phyloP scores from a whole-genome alignment of 2,113 vertebrate species.

The Boleophthalmus pectinirostris region DNA sequence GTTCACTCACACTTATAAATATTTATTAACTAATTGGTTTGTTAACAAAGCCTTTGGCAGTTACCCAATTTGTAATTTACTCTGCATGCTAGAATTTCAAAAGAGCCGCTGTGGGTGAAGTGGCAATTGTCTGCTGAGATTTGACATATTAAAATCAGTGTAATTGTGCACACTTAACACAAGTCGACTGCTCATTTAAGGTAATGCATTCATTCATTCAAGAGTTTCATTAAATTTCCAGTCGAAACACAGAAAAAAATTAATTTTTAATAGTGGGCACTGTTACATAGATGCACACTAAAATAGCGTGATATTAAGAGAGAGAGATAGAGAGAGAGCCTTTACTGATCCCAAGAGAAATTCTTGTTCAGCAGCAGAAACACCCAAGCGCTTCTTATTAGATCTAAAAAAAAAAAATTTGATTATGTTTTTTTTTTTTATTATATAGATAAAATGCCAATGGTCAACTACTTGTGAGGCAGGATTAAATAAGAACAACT shows the following conservation, averaged over 20 bases:
- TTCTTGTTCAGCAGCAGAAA: no score
- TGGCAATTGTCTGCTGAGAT: slow-evolving; percentile 1
- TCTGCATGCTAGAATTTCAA: neutral
- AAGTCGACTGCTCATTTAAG: neutral
- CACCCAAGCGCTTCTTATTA: no score
- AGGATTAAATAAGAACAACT: no score
- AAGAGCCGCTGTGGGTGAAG: neutral
- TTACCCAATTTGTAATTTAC: slow-evolving; percentile 29
- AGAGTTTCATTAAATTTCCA: neutral
- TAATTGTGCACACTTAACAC: slow-evolving; percentile 2
- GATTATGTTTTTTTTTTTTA: no score
- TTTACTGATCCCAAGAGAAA: no score
- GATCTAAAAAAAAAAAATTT: no score
- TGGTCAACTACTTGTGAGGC: no score
- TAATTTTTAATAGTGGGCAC: no score
- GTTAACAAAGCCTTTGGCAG: slow-evolving; percentile 42
- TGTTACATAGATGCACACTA: no score
- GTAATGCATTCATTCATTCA: neutral
- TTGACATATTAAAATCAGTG: slow-evolving; percentile 7
- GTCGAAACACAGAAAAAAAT: neutral
- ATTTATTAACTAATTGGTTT: slow-evolving; percentile 36
- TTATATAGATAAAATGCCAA: no score
- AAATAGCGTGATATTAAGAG: no score
- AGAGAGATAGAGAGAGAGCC: no score
- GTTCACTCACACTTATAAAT: slow-evolving; percentile 23